Percentiles rank a stretch among this genome's conserved stretches.
Conservation (phyloP, 2,888 invertebrate species). For the Priocnemis perturbator region DNA sequence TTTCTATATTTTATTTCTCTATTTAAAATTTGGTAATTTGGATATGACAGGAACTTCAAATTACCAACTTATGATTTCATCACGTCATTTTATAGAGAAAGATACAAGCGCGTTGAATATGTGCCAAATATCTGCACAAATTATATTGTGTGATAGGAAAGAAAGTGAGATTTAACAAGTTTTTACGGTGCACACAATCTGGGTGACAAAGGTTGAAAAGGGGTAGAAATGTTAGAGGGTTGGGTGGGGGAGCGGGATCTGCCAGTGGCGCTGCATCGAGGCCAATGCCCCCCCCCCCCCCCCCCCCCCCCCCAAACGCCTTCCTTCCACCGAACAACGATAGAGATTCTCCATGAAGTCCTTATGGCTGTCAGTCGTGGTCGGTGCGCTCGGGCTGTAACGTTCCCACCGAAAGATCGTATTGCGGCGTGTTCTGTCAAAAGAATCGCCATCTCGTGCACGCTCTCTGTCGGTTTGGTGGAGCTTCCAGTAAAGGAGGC, state of each 20-base stretch:
- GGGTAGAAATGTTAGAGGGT: background rate
- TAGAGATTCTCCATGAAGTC: conserved; percentile 62
- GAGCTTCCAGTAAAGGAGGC: background rate
- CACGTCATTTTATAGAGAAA: too few species aligned
- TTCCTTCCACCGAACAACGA: conserved; percentile 38
- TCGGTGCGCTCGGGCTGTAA: conserved; percentile 61
- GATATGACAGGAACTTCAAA: too few species aligned
- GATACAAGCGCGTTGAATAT: too few species aligned
- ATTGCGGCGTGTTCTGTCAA: background rate
- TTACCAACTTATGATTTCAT: too few species aligned
- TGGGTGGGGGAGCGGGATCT: background rate
- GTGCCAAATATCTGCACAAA: too few species aligned
- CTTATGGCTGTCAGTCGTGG: conserved; percentile 67
- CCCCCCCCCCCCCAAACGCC: conserved; percentile 46
- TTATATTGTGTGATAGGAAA: too few species aligned
- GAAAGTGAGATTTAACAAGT: too few species aligned
- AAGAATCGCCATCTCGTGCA: too few species aligned
- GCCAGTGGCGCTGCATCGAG: conserved; percentile 49
- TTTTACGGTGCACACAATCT: too few species aligned
- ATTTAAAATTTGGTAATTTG: too few species aligned
- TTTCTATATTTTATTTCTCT: too few species aligned
- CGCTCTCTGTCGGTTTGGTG: too few species aligned
- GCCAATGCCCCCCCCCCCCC: conserved; percentile 58
- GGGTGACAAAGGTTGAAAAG: background rate
- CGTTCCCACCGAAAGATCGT: conserved; percentile 23